Base-by-base conservation (phyloP, 35 echinoderm and acorn worm genomes). In the Hemicentrotus pulcherrimus region DNA sequence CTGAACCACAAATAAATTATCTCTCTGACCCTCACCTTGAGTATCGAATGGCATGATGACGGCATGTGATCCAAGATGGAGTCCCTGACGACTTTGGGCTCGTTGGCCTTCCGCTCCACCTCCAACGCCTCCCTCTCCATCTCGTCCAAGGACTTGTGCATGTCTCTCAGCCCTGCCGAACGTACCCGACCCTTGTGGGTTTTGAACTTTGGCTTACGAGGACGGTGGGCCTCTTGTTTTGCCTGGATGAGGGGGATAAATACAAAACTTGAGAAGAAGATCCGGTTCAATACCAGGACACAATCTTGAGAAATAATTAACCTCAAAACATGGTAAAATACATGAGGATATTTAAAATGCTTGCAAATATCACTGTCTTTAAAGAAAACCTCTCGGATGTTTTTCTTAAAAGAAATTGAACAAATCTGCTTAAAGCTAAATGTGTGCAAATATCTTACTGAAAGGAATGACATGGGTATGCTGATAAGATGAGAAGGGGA, bases 31-130 rank as follows among this genome's bases (percentile, higher is more conserved):
- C 89, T 88, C 71, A 99, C 98, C 98, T 99, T 99, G 9, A 99
- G 95, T 95, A 99, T 99, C 24, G 97, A 98, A 95, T 99, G 98
- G 94, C 98, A 99, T 47, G 98, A 99, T 33, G 98, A 99, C 30
- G 98, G 98, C 97, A 99, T 98, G 85, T 99, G 96, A 91, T 98
- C 95, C 46, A 99, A 94, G 32, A 95, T 91, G 91, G 61, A 94
- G 5, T 96, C 96, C 78, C 86, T 96, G 45, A 70, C 87, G 24
- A 94, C 48, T 95, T 31, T 86, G 46, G 47, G 46, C 22, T 94
- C 95, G 59, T 95, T 91, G 47, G 92, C 47, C 35, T 55, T 94
- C 31, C 95, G 89, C 32, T 99, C 97, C 6, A 94, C 94, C 45
- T 95, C 86, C 30, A 94, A 28, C 70, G 98, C n/a, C 65, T 98